These are phyloP conservation scores for Emesis furor DNA, from an alignment of 2,888 invertebrate species.

Conservation along the genomic window DNA sequence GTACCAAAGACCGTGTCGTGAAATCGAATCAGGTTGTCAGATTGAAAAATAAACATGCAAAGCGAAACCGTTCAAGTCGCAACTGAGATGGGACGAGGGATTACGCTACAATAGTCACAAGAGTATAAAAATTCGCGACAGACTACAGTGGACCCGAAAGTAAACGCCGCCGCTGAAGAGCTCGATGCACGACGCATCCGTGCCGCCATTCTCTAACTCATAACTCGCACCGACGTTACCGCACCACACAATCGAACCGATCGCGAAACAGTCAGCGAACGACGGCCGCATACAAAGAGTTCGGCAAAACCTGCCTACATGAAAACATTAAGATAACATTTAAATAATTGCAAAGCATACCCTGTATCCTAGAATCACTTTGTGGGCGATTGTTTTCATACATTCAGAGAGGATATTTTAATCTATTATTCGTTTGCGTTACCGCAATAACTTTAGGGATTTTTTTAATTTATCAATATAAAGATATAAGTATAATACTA, in stretches of 20 bases:
- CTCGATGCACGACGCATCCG: constrained; percentile 77
- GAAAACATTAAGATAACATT: constrained; percentile 93
- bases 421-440: constrained; percentile 89
- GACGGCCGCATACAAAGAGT: constrained; percentile 81
- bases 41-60: constrained; percentile 80
- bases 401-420: constrained; percentile 89
- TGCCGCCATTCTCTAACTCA: constrained; percentile 54
- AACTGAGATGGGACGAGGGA: constrained; percentile 81
- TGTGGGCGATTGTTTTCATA: constrained; percentile 92
- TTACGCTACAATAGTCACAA: constrained; percentile 86
- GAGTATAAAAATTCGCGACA: constrained; percentile 90
- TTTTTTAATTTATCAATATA: constrained; percentile 88
- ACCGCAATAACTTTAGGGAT: constrained; percentile 87
- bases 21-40: constrained; percentile 63
- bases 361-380: constrained; percentile 98
- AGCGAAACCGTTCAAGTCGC: constrained; percentile 80
- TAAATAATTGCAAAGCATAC: constrained; percentile 98
- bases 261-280: constrained; percentile 67
- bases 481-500: constrained; percentile 84
- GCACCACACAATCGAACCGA: constrained; percentile 15
- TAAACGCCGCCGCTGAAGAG: constrained; percentile 80
- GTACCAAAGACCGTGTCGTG: constrained; percentile 8
- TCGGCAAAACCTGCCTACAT: constrained; percentile 88
- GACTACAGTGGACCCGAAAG: constrained; percentile 89
- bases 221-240: constrained; percentile 26